phyloP scores from a whole-genome alignment of 2,888 invertebrate species.

The Leistus spinibarbis region DNA sequence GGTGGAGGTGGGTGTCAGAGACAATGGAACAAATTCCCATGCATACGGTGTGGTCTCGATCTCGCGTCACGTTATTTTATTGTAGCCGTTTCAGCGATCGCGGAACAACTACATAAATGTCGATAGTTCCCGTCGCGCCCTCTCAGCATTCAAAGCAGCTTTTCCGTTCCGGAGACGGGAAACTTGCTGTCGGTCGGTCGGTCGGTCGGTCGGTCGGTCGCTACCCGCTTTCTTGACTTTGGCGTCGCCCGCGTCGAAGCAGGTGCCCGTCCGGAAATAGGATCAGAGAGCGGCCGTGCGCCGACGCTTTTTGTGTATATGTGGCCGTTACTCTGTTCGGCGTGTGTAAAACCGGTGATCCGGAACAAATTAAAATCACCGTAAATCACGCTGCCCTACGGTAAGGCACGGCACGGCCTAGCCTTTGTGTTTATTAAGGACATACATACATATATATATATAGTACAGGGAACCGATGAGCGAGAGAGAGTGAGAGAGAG shows the following conservation, averaged over 20 bases:
- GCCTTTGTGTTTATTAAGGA: constrained; percentile 40
- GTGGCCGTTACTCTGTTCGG: too few relatives aligned
- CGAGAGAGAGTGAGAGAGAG: background rate
- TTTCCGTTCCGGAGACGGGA: too few relatives aligned
- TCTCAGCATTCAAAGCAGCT: constrained; percentile 34
- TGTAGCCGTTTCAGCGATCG: constrained; percentile 21
- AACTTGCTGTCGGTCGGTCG: background rate
- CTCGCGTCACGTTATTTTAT: too few relatives aligned
- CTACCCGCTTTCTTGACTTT: too few relatives aligned
- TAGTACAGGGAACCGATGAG: background rate
- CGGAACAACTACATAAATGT: constrained; percentile 38
- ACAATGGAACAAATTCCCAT: too few relatives aligned
- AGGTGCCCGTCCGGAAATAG: background rate
- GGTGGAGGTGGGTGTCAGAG: too few relatives aligned
- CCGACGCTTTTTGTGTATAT: background rate
- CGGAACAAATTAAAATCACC: constrained; percentile 44
- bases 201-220: background rate
- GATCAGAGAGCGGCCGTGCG: background rate
- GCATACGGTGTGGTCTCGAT: too few relatives aligned
- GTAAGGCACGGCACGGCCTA: too few relatives aligned
- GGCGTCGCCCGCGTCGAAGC: too few relatives aligned
- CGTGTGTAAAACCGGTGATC: constrained; percentile 40
- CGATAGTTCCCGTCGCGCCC: constrained; percentile 28
- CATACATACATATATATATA: too few relatives aligned
- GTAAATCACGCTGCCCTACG: constrained; percentile 42